Percentiles rank a stretch among this genome's conserved stretches.
Conservation (phyloP, 2,888 invertebrate species). For the Eilema sororculum region DNA sequence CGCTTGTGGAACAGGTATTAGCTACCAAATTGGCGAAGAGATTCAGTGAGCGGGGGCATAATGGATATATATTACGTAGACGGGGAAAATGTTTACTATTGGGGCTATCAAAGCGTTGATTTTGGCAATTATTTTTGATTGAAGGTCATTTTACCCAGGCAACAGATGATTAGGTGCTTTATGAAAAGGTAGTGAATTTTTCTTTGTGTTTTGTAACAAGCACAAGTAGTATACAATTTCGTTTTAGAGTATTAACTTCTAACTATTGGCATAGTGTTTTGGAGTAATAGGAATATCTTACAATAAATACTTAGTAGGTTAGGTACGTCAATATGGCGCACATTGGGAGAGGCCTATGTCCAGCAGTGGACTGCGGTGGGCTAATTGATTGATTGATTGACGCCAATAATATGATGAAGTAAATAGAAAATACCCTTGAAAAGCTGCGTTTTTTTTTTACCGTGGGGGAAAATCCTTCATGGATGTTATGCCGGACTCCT, state of each 20-base stretch:
- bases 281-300: no score
- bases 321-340: no score
- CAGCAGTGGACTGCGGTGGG: no score
- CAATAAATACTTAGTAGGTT: no score
- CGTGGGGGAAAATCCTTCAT: no score
- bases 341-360: no score
- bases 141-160: slow-evolving; percentile 13
- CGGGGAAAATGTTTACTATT: slow-evolving; percentile 24
- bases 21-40: slow-evolving; percentile 46
- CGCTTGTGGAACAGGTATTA: slow-evolving; percentile 49
- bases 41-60: slow-evolving; percentile 39
- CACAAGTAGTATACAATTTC: not conserved
- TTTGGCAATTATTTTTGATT: slow-evolving; percentile 21
- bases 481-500: no score
- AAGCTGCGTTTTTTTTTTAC: no score
- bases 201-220: not conserved
- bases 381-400: no score
- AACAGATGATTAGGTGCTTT: slow-evolving; percentile 3
- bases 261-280: no score
- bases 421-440: no score
- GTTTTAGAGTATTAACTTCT: not conserved
- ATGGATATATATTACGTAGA: slow-evolving; percentile 37
- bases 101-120: slow-evolving; percentile 16
- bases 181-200: not conserved
- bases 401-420: no score